Evolutionary conservation across 2,797 vertebrate species (phyloP).

Genomic region (Ispidina picta): DNA sequence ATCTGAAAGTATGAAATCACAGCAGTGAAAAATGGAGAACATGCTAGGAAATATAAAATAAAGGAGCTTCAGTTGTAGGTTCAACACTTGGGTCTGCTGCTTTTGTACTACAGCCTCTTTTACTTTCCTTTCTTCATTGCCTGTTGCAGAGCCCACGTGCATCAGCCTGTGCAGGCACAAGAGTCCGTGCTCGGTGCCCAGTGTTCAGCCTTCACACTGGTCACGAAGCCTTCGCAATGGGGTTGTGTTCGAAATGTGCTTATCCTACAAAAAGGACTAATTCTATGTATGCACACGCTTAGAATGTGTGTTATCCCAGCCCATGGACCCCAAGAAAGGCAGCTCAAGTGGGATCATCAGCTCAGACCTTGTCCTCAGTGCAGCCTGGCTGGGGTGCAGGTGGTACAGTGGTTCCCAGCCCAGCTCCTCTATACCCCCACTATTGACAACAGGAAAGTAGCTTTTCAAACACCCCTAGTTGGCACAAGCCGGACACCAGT

Average conservation of each 20-base stretch:
- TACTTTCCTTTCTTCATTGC: background rate
- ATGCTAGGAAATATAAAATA: background rate
- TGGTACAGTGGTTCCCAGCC: accelerated
- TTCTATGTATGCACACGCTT: background rate
- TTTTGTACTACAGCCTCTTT: background rate
- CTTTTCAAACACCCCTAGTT: background rate
- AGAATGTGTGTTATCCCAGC: accelerated
- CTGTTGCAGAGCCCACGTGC: background rate
- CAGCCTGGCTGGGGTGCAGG: accelerated
- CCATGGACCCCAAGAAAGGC: accelerated
- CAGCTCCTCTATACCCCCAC: background rate
- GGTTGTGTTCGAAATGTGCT: accelerated
- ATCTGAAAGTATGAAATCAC: background rate
- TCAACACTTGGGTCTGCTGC: background rate
- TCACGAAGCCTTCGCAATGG: accelerated
- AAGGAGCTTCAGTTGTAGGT: background rate
- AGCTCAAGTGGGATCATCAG: background rate
- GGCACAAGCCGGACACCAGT: too few relatives aligned
- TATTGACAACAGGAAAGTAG: too few relatives aligned
- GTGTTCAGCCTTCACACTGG: accelerated
- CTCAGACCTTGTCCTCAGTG: accelerated
- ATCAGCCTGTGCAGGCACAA: accelerated
- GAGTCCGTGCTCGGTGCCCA: accelerated
- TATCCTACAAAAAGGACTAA: background rate
- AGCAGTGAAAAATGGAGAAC: background rate